Evolutionary conservation across 2,113 vertebrate genomes (phyloP), one percentile per base, ranked within the genome.

Genomic region (Anguilla japonica): DNA sequence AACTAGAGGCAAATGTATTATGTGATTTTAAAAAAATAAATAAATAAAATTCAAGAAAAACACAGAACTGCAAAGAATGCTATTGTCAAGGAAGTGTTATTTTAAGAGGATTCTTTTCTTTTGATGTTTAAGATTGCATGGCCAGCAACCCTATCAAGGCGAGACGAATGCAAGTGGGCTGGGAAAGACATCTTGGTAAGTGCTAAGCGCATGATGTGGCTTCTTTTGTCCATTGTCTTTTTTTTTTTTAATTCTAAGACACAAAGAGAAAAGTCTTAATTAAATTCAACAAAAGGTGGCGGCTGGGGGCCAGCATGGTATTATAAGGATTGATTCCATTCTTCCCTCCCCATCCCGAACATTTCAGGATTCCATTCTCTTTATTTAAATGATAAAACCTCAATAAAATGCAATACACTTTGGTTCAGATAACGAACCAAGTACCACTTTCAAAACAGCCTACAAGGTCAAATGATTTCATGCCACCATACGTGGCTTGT

Each of bases 101-200:
- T n/a, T 29, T 91, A 89, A 91, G 91, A 88, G 79, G 4, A 87
- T 83, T 89, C 1, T 81, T 84, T 39, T 86, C 78, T 90, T 88
- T 88, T 75, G 5, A 43, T 78, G 43, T 46, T 87, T 93, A 89
- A 99, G 98, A 98, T 99, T 92, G 95, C 95, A 79, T 99, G 98
- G 98, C 98, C 98, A 60, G 98, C 98, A 87, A 98, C 98, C 89
- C 97, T 96, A 86, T 97, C 97, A 41, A 97, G 98, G 91, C 96
- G 96, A 89, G 98, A 99, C 85, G 98, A 99, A 91, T 99, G 98
- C 94, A 99, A 99, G 92, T 99, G 98, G 98, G 98, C 98, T 90
- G 98, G 98, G 88, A 99, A 99, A 95, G 98, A 99, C 94, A 95
- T 98, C 53, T 91, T 94, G 94, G 98, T 99, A 95, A 97, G 97